A percentile compares a stretch with the other conserved stretches of the same genome.
phyloP scores from a whole-genome alignment of 2,113 vertebrate species.

The Hystrix brachyura region DNA sequence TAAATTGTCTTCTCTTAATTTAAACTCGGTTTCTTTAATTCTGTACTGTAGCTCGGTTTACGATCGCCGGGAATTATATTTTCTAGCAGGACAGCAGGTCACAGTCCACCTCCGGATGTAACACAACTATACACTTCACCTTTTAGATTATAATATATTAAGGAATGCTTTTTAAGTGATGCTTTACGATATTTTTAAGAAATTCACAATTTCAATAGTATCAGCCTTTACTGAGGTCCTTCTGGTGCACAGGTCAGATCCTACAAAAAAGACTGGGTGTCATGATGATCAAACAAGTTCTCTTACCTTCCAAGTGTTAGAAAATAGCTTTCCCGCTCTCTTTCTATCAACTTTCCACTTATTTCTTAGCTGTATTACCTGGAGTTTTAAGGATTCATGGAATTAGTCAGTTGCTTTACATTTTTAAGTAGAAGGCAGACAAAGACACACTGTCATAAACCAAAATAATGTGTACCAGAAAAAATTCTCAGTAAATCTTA shows the following conservation, averaged over 20 bases:
- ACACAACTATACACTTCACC: neutral
- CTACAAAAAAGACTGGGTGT: neutral
- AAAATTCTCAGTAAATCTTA: slow-evolving; percentile 32
- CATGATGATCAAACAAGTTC: neutral
- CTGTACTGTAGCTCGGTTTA: no score
- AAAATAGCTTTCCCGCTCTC: neutral
- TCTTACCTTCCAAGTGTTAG: neutral
- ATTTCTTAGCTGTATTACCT: neutral
- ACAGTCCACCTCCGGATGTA: no score
- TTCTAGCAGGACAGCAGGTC: no score
- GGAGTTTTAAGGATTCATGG: slow-evolving; percentile 27
- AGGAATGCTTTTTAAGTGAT: slow-evolving; percentile 15
- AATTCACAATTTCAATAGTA: neutral
- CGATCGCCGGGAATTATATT: no score
- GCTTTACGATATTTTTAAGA: neutral
- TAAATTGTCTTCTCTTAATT: no score
- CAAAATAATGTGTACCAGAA: neutral
- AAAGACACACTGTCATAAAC: slow-evolving; percentile 18
- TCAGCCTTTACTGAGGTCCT: neutral
- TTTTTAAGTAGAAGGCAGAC: slow-evolving; percentile 41
- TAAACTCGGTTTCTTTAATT: no score
- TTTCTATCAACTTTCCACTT: slow-evolving; percentile 22
- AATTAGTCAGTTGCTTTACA: slow-evolving; percentile 39
- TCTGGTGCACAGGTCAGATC: neutral
- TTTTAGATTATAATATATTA: neutral